phyloP scores from a whole-genome alignment of 2,797 vertebrate genomes.

The Paedocypris micromegethes region DNA sequence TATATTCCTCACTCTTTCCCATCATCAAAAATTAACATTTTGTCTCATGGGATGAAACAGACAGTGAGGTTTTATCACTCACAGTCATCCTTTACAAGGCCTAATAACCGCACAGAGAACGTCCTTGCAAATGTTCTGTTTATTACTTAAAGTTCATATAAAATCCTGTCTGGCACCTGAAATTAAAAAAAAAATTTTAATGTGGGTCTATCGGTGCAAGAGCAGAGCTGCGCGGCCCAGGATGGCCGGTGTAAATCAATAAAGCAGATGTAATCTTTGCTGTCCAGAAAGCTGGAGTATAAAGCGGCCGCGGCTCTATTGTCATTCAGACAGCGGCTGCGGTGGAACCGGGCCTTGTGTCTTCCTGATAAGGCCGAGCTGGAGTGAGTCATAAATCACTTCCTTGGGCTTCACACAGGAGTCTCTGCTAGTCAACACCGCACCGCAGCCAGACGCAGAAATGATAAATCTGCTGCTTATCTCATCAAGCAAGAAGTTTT shows the following conservation, averaged over 20 bases:
- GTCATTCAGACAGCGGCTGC: slow-evolving; percentile 90
- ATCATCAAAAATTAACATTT: slow-evolving; percentile 39
- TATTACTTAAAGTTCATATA: slow-evolving; percentile 68
- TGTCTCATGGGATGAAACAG: slow-evolving; percentile 33
- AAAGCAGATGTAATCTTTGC: slow-evolving; percentile 92
- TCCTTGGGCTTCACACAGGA: slow-evolving; percentile 79
- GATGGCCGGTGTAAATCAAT: slow-evolving; percentile 85
- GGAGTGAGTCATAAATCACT: slow-evolving; percentile 95
- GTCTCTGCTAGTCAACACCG: slow-evolving; percentile 48
- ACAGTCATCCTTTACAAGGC: slow-evolving; percentile 34
- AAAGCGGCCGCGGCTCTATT: slow-evolving; percentile 91
- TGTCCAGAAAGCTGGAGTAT: slow-evolving; percentile 90
- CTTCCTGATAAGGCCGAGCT: slow-evolving; percentile 91
- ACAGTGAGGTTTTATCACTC: slow-evolving; percentile 46
- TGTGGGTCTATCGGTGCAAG: slow-evolving; percentile 67
- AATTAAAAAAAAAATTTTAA: slow-evolving; percentile 52
- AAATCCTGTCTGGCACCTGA: slow-evolving; percentile 64
- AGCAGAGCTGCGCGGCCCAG: slow-evolving; percentile 51
- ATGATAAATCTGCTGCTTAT: slow-evolving; percentile 75
- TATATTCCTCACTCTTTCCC: slow-evolving; percentile 27
- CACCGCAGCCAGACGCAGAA: slow-evolving; percentile 40
- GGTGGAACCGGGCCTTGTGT: slow-evolving; percentile 79
- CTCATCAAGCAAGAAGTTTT: slow-evolving; percentile 83
- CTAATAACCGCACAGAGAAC: slow-evolving; percentile 54
- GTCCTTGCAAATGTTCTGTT: slow-evolving; percentile 45